Evolutionary conservation across 2,888 invertebrate species (phyloP).

Genomic region (Blastobasis adustella): DNA sequence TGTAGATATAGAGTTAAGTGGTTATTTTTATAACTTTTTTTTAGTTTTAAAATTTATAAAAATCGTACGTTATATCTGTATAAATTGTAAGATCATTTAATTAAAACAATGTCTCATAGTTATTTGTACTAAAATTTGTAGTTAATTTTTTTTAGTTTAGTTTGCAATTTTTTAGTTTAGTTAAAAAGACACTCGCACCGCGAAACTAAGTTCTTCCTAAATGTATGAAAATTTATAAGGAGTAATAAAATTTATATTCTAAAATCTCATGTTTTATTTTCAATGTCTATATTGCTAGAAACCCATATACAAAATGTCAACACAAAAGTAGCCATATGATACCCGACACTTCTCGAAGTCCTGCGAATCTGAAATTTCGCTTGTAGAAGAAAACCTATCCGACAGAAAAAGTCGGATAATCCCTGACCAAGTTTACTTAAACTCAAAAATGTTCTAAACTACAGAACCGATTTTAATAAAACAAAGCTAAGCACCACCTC

Average conservation of each 20-base stretch:
- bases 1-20: conserved; percentile 60
- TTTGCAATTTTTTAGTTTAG: conserved; percentile 49
- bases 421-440: no score
- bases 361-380: no score
- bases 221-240: conserved; percentile 70
- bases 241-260: conserved; percentile 70
- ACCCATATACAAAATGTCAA: no score
- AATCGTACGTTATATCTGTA: conserved; percentile 44
- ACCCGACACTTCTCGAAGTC: no score
- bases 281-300: no score
- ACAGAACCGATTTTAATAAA: no score
- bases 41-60: conserved; percentile 27
- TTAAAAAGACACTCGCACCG: conserved; percentile 54
- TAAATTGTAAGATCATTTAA: conserved; percentile 58
- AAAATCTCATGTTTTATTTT: conserved; percentile 11
- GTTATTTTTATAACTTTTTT: conserved; percentile 36
- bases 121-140: conserved; percentile 56
- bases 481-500: no score
- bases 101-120: conserved; percentile 59
- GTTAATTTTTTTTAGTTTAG: conserved; percentile 44
- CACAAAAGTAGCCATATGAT: no score
- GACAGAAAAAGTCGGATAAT: no score
- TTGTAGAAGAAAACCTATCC: no score
- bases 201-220: conserved; percentile 64
- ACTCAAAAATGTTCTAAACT: no score